These are phyloP conservation scores for Nematopogon swammerdamellus DNA, from an alignment of 2,888 invertebrate genomes.

Conservation along the genomic window DNA sequence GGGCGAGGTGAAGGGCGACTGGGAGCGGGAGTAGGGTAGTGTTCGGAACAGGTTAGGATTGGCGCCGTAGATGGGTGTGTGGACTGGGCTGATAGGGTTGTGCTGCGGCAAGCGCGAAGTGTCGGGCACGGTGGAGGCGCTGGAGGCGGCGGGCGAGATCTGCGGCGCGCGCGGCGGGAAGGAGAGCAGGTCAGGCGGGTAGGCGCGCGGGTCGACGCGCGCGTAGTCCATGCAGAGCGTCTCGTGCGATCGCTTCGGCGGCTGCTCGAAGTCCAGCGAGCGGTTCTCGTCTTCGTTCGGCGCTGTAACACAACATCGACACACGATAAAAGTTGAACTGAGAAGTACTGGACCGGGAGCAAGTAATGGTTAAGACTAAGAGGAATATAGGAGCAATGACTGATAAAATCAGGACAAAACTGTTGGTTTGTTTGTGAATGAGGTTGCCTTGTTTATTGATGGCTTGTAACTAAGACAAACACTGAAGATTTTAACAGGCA, in stretches of 20 bases:
- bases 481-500: too few relatives aligned
- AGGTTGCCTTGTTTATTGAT: too few relatives aligned
- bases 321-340: too few relatives aligned
- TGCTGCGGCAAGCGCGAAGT: constrained; percentile 62
- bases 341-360: too few relatives aligned
- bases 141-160: constrained; percentile 77
- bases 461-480: too few relatives aligned
- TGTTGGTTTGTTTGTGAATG: too few relatives aligned
- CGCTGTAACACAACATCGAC: constrained; percentile 32
- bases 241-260: constrained; percentile 52
- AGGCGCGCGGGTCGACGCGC: too few relatives aligned
- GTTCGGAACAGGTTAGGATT: constrained; percentile 72
- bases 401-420: too few relatives aligned
- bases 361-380: too few relatives aligned
- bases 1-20: constrained; percentile 71
- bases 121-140: constrained; percentile 76
- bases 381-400: too few relatives aligned
- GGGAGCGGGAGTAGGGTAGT: constrained; percentile 73
- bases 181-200: constrained; percentile 79
- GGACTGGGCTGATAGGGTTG: constrained; percentile 63
- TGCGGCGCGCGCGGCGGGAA: constrained; percentile 70
- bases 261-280: constrained; percentile 63
- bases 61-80: constrained; percentile 64
- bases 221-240: constrained; percentile 51
- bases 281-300: constrained; percentile 69